Percentiles rank a stretch among this genome's conserved stretches.
Conservation (phyloP, 2,113 vertebrate species). For the Chlamydotis undulata region DNA sequence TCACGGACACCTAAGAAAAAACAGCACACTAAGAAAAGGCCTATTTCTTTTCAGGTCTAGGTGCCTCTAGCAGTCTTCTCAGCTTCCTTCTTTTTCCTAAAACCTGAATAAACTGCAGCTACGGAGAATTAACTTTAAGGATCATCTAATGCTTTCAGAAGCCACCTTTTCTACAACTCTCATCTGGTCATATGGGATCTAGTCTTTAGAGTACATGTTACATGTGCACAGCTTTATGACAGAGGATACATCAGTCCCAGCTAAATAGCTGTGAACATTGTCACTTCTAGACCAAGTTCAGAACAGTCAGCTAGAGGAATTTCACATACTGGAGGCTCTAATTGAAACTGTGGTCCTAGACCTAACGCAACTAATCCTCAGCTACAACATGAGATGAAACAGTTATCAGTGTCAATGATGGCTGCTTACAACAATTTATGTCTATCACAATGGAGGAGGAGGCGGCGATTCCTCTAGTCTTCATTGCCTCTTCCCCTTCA, state of each 20-base stretch:
- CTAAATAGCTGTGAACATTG: background rate
- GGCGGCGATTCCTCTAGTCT: background rate
- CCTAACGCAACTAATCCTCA: background rate
- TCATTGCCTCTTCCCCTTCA: background rate
- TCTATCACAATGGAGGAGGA: background rate
- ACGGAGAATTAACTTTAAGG: background rate
- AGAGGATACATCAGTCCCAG: background rate
- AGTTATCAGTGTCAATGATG: background rate
- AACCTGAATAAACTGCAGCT: background rate
- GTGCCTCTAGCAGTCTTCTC: background rate
- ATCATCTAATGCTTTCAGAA: background rate
- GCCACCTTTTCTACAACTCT: background rate
- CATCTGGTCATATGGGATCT: background rate
- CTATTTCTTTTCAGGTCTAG: background rate
- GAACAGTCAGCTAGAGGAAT: background rate
- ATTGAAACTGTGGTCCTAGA: background rate
- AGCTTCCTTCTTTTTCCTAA: background rate
- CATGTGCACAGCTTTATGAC: background rate
- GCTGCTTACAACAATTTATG: background rate
- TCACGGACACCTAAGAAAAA: conserved; percentile 85
- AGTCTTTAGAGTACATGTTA: background rate
- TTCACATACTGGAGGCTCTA: background rate
- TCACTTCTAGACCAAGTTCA: background rate
- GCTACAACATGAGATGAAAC: background rate
- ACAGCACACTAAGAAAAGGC: background rate